Percentiles rank a stretch among this genome's conserved stretches.
phyloP scores from a whole-genome alignment of 2,888 invertebrate genomes.

The Digitonthophagus gazella region DNA sequence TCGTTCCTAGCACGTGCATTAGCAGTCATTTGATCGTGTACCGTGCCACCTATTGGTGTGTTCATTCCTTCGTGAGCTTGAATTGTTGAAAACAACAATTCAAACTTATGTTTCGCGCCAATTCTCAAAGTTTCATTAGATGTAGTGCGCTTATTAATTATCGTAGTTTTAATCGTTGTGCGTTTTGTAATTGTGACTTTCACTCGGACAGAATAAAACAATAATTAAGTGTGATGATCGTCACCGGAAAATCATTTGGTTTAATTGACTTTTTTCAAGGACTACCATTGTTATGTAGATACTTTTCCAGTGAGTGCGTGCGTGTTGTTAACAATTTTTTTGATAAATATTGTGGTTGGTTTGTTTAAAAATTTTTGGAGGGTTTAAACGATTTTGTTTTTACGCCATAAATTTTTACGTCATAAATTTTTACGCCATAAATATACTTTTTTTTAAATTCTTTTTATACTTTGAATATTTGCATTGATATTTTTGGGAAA shows the following conservation, averaged over 20 bases:
- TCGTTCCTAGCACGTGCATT: conserved; percentile 42
- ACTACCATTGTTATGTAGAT: conserved; percentile 1
- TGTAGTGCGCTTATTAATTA: too few species aligned
- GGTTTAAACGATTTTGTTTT: too few species aligned
- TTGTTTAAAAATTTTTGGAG: conserved; percentile 3
- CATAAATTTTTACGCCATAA: too few species aligned
- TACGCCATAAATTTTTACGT: too few species aligned
- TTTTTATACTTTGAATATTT: too few species aligned
- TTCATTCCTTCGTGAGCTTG: conserved; percentile 22
- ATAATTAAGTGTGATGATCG: not conserved
- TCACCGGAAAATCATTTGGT: conserved; percentile 8
- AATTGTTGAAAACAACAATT: not conserved
- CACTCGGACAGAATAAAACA: not conserved
- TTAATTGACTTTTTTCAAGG: conserved; percentile 9
- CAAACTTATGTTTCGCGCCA: not conserved
- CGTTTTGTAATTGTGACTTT: too few species aligned
- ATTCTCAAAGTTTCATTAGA: not conserved
- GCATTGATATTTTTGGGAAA: too few species aligned
- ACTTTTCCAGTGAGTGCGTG: not conserved
- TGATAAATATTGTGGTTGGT: conserved; percentile 5
- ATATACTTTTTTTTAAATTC: too few species aligned
- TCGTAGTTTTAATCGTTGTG: too few species aligned
- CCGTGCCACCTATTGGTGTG: conserved; percentile 35
- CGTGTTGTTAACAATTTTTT: not conserved
- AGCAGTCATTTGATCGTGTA: conserved; percentile 44